Evolutionary conservation across 2,888 invertebrate genomes (phyloP), one percentile per base, ranked within the genome.

Genomic region (Glaucopsyche alexis): DNA sequence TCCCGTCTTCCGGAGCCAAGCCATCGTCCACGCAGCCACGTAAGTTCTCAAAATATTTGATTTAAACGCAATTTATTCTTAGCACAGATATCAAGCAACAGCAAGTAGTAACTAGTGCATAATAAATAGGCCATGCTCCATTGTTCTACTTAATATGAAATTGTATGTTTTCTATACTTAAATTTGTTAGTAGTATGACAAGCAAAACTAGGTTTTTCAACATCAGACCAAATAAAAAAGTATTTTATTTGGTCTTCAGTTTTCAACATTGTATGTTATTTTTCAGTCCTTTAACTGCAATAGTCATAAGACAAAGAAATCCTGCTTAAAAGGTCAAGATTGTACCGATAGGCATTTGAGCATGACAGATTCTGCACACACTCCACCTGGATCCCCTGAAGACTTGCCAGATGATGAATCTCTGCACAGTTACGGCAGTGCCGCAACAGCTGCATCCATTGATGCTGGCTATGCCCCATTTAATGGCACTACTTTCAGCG

Each of bases 401-500:
- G 94, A 94, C 73, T 83, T 94, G 80, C 95, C 95, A 79, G 95
- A 95, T 89, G 96, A 97, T 93, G 97, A 96, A 80, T 97, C 97
- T 75, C 89, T 97, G 76, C 95, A 95, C 82, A 97, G 97, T 84
- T 96, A 95, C 84, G 96, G 96, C 76, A 96, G 96, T 86, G 95
- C 95, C 77, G 96, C 96, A 80, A 96, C 96, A 75, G 96, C 96
- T 76, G 96, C 96, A 71, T 96, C 96, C 16, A 95, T 97, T 81
- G 97, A 97, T 85, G 97, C 97, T 84, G 96, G 96, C 45, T 96
- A 96, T 87, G 96, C 97, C 76, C 96, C 96, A 76, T 94, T 95
- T 80, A 95, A 95, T 84, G 95, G 95, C 49, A 95, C 95, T 60
- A 95, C 95, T 11, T 95, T 95, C 80, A 95, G 95, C 84, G 95